Conservation (phyloP, 2,888 invertebrate species). For the Dione vanillae region DNA sequence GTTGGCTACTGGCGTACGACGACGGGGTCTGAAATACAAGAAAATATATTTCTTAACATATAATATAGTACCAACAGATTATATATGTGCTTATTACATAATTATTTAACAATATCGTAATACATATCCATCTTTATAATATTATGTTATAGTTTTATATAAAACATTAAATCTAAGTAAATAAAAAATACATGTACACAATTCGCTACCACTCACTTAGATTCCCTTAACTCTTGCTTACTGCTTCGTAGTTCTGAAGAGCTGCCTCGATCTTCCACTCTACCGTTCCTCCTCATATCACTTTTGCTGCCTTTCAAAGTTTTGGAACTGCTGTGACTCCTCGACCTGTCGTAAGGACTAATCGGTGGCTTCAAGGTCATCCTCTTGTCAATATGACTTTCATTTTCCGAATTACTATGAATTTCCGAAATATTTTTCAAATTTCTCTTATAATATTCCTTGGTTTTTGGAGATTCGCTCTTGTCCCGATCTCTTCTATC, state of each 20-base stretch:
- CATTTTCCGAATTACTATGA: conserved; percentile 74
- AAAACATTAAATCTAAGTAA: too few relatives aligned
- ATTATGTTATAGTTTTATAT: too few relatives aligned
- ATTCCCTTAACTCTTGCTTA: conserved; percentile 70
- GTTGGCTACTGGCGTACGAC: conserved; percentile 75
- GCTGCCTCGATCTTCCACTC: conserved; percentile 60
- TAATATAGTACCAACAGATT: too few relatives aligned
- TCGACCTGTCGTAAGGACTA: conserved; percentile 73
- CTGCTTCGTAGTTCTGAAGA: conserved; percentile 72
- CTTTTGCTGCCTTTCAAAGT: conserved; percentile 65
- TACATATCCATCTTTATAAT: too few relatives aligned
- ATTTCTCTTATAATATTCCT: conserved; percentile 75
- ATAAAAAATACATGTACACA: background rate
- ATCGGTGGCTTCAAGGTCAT: conserved; percentile 71
- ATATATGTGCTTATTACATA: too few relatives aligned
- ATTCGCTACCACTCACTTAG: conserved; percentile 66
- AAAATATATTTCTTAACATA: background rate
- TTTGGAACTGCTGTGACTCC: conserved; percentile 79
- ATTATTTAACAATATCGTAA: too few relatives aligned
- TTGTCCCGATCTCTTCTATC: conserved; percentile 64
- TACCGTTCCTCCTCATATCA: conserved; percentile 58
- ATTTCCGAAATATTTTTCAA: conserved; percentile 85
- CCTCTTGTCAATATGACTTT: conserved; percentile 68
- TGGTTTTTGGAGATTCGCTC: conserved; percentile 65
- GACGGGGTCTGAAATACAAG: conserved; percentile 64